Evolutionary conservation across 2,113 vertebrate genomes (phyloP), one percentile per base, ranked within the genome.

Genomic region (Phodopus roborovskii): DNA sequence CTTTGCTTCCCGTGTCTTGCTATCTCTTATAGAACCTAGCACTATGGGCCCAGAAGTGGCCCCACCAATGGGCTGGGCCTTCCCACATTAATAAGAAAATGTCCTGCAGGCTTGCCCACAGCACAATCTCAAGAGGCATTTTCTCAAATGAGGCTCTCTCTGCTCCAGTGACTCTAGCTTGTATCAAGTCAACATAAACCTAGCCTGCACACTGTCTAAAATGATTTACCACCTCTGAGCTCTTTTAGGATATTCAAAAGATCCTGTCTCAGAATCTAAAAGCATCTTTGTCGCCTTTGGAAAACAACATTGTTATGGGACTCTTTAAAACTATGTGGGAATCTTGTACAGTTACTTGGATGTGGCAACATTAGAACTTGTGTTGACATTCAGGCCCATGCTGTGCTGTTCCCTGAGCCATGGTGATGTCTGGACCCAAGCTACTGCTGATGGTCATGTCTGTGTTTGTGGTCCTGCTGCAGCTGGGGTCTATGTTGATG

Each of bases 241-340:
- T 50, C 6, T 89, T 88, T 96, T 66, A 92, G 36, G n/a, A 45
- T 86, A 36, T 86, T 88, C 24, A 58, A 36, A 94, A 91, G 48
- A 81, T 88, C 89, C 68, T 58, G n/a, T 53, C 77, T 85, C 60
- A 28, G 81, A 83, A 94, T 89, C 11, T 75, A 48, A 70, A 94
- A 78, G 42, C 66, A 50, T 86, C 15, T 85, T 10, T 20, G 20
- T 79, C 19, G 50, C 16, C 39, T 89, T 92, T 93, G 88, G 39
- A 78, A 75, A 89, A 68, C 45, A 11, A 13, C 33, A 75, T 82
- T 17, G 26, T 64, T 68, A 50, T 83, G 82, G 24, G 4, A 75
- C 91, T 77, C 7, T 94, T 86, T 62, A 36, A 79, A 89, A 33
- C 48, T 78, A 56, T 90, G 30, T 82, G 56, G 39, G 17, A 62